These are phyloP conservation scores for Lithophane ornitopus DNA, from an alignment of 2,888 invertebrate genomes.

Conservation along the genomic window DNA sequence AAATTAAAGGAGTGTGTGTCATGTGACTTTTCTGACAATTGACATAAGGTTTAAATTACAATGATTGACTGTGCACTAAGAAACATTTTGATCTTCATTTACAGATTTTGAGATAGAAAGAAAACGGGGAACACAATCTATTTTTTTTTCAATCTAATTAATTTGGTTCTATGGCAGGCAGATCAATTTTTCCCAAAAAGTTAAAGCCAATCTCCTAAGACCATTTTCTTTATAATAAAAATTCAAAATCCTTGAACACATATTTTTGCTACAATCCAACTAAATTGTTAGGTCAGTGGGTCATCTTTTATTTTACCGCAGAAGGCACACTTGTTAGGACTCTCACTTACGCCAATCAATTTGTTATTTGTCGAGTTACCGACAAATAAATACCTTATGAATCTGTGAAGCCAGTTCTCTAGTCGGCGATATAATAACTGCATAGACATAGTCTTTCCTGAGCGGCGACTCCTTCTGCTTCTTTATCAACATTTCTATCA, in stretches of 20 bases:
- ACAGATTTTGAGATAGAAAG: too few relatives aligned
- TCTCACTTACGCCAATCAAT: not conserved
- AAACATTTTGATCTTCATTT: too few relatives aligned
- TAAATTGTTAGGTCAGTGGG: too few relatives aligned
- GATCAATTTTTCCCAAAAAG: too few relatives aligned
- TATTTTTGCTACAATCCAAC: not conserved
- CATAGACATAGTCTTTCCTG: constrained; percentile 95
- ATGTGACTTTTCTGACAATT: not conserved
- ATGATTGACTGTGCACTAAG: not conserved
- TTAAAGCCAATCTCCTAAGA: too few relatives aligned
- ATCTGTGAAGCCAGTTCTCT: constrained; percentile 98
- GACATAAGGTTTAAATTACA: not conserved
- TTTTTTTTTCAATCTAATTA: too few relatives aligned
- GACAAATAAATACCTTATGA: constrained; percentile 87
- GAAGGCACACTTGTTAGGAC: not conserved
- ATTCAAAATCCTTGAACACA: too few relatives aligned
- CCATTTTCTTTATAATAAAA: too few relatives aligned
- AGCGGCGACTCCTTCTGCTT: constrained; percentile 91
- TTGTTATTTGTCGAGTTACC: not conserved
- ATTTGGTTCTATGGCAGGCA: too few relatives aligned
- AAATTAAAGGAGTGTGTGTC: too few relatives aligned
- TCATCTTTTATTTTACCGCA: not conserved
- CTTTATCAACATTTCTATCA: constrained; percentile 95
- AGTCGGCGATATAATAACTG: constrained; percentile 98
- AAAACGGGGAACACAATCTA: too few relatives aligned